A percentile compares a stretch with the other conserved stretches of the same genome.
Conservation (phyloP, 1,140 invertebrate genomes). For the Zaprionus inermis region DNA sequence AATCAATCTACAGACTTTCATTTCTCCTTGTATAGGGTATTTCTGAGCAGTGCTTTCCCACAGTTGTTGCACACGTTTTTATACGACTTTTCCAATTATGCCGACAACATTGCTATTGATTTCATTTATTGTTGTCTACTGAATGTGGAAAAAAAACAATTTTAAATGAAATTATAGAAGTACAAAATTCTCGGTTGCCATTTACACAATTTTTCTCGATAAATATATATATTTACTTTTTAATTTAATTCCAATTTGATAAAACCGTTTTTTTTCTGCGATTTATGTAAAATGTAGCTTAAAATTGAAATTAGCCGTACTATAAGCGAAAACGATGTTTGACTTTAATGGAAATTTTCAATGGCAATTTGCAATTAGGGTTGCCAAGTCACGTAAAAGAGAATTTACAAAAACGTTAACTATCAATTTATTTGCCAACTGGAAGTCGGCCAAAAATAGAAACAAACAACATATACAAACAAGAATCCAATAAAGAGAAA, state of each 20-base stretch:
- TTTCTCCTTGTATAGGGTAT: neutral
- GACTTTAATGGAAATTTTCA: constrained; percentile 37
- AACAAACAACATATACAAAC: constrained; percentile 37
- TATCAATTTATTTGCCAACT: constrained; percentile 48
- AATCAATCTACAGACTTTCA: neutral
- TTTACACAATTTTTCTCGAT: constrained; percentile 12
- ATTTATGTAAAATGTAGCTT: constrained; percentile 51
- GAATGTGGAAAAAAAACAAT: constrained; percentile 39
- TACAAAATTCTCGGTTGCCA: constrained; percentile 28
- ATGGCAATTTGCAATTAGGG: constrained; percentile 49
- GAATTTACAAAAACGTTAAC: constrained; percentile 14
- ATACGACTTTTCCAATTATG: constrained; percentile 65
- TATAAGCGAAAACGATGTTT: constrained; percentile 7
- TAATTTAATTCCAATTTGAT: constrained; percentile 48
- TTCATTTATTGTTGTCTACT: constrained; percentile 34
- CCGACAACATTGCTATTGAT: constrained; percentile 26
- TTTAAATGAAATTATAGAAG: constrained; percentile 71
- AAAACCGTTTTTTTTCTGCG: neutral
- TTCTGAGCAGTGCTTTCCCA: neutral
- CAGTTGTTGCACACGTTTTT: constrained; percentile 17
- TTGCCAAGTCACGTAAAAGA: constrained; percentile 37
- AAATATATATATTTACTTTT: constrained; percentile 52
- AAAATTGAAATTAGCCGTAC: constrained; percentile 49
- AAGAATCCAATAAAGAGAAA: constrained; percentile 13
- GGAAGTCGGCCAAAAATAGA: constrained; percentile 62